Evolutionary conservation across 2,797 vertebrate species (phyloP), one percentile per base, ranked within the genome.

Genomic region (Parauchenoglanis punctatus): DNA sequence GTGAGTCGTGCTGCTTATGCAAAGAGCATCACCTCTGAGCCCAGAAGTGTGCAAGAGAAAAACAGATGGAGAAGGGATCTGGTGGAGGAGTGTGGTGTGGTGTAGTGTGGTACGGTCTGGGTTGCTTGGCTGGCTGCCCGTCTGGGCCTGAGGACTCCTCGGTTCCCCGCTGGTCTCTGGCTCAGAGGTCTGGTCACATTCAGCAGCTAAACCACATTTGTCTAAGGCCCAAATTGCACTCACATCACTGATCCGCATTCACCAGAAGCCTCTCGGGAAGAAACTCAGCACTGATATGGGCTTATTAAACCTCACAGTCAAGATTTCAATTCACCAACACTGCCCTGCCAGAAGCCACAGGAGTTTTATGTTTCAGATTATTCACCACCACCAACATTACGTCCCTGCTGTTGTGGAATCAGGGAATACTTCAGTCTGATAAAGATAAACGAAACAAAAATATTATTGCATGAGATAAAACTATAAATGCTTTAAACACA

Each of bases 51-150:
- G 67, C 75, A 76, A 83, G 89, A 88, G 81, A 91, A 90, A 90
- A 90, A 87, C 89, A 89, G 87, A 88, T 88, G 87, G 77, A 78
- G 86, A 85, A 67, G 6, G 44, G 68, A 83, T 70, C 68, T 86
- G 83, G 77, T 81, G 84, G 28, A 58, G 86, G 59, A 68, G 61
- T 81, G 85, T 23, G 77, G 77, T 86, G 77, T n/a, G 35, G 75
- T 85, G 80, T 75, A 58, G 83, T 86, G 80, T 85, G 87, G 84
- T 88, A 82, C 49, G 85, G 87, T 85, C 77, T 91, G 88, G 88
- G 87, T 83, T 84, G 87, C 70, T 88, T 92, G 91, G 92, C 92
- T 80, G 90, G 90, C 91, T 91, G 91, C 89, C 91, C 81, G 90
- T 90, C 89, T 93, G 88, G 88, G 90, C 84, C 87, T 87, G 54